Base-by-base conservation (phyloP, 2,113 vertebrate species). In the Mastomys coucha region DNA sequence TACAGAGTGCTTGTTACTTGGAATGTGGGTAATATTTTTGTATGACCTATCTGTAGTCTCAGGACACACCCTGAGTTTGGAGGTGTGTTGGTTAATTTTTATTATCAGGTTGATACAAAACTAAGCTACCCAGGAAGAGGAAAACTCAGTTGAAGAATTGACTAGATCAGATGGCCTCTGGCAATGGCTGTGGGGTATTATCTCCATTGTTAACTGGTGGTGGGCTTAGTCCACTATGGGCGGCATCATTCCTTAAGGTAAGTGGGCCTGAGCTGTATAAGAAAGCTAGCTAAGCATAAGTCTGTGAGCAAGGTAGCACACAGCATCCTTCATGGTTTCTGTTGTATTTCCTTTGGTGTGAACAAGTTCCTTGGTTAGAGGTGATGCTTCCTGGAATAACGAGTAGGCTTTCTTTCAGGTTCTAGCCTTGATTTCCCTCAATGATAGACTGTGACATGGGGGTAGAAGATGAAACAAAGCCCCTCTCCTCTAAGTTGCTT, bases 1-100 rank as follows among this genome's bases (percentile, higher is more conserved):
- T 45, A 87, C 42, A 76, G 77, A 84, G 10, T 17, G 36, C 12
- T 81, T 42, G 53, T 78, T 26, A 31, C 31, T 51, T 13, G n/a
- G 60, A 78, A 45, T 31, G 0, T 4, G 1, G 65, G 2, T 56
- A 1, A 1, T 6, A 0, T 26, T 5, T 49, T 28, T 58, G 60
- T 45, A 51, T 87, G 63, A 51, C 28, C 58, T 69, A 4, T 87
- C 63, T 67, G 31, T 49, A 22, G 56, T 49, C n/a, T 81, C 76
- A 5, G 0, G 0, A 5, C 39, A 20, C 12, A 78, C 39, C 20
- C 10, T 51, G n/a, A n/a, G 63, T 8, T 20, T 33, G 39, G 70
- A 84, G 56, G 65, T 75, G 5, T 89, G 17, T 28, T 67, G 60
- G 28, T 67, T 45, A 69, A 11, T 33, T 86, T 65, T 86, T 20